Evolutionary conservation across 2,888 invertebrate genomes (phyloP), one percentile per base, ranked within the genome.

Genomic region (Cataglyphis albicans): DNA sequence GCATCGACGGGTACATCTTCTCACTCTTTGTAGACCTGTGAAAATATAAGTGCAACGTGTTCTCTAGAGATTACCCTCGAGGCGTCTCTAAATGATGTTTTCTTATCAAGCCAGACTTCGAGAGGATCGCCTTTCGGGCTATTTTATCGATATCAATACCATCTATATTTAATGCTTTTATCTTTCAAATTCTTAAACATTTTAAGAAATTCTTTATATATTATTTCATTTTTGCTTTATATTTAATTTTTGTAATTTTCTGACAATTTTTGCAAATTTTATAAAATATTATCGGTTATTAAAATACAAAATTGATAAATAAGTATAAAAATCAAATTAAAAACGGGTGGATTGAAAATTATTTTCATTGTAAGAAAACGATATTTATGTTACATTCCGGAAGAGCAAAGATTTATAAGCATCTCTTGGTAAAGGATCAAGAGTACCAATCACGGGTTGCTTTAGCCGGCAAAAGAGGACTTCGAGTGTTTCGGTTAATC

Each of bases 1-100:
- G 95, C 98, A 98, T 98, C 85, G 98, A 98, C 52, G 98, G 98
- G 95, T 98, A 98, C 94, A 98, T 96, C 95, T 98, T 98, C 95
- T 99, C 98, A 12, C 98, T 99, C 95, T 98, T 98, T 25, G 98
- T 98, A 61, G 99, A 99, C 95, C 98, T 98, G 96, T 80, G 86
- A 84, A 89, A 85, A 90, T 81, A 88, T 68, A 85, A 83, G 57
- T 73, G 48, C 32, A 84, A 41, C 29, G 15, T 76, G 78, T 35
- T 41, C 25, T 57, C 29, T 76, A 76, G 29, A 76, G 29, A 76
- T 80, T 70, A 21, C 59, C 32, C 35, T 44, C 18, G 44, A 29
- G 59, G 25, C 35, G 59, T 25, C n/a, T 72, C 48, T 35, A 55
- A 59, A 57, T 10, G 21, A 52, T 52, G 9, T 4, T 63, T 15